Evolutionary conservation across 2,888 invertebrate genomes (phyloP).

Genomic region (Stenolophus ochropezus): DNA sequence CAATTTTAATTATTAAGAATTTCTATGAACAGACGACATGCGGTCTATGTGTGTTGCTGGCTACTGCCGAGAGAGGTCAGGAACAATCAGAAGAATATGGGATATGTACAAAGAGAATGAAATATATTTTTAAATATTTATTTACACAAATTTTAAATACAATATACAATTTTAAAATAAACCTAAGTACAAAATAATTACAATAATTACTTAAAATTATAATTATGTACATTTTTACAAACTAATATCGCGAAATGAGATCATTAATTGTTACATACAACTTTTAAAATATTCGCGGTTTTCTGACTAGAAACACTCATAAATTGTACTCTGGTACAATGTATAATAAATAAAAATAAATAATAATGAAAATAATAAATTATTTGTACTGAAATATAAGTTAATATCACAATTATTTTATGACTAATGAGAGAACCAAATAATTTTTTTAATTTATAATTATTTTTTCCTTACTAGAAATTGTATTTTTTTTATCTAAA

Average conservation of each 20-base stretch:
- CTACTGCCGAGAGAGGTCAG: no score
- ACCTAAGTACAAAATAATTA: constrained; percentile 30
- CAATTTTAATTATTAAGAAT: no score
- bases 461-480: background rate
- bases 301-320: constrained; percentile 55
- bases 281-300: constrained; percentile 28
- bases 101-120: background rate
- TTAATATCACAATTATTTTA: constrained; percentile 54
- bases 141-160: constrained; percentile 39
- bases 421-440: no score
- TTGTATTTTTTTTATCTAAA: background rate
- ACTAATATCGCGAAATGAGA: constrained; percentile 39
- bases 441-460: no score
- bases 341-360: constrained; percentile 53
- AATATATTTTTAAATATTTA: constrained; percentile 16
- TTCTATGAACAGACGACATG: no score
- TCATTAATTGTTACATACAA: constrained; percentile 39
- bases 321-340: constrained; percentile 41
- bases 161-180: constrained; percentile 9
- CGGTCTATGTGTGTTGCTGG: no score
- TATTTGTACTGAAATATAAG: constrained; percentile 51
- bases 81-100: no score
- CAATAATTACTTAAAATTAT: constrained; percentile 33
- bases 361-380: constrained; percentile 41
- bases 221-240: constrained; percentile 33